A percentile compares a stretch with the other conserved stretches of the same genome.
These are phyloP conservation scores for Glareola pratincola DNA, from an alignment of 2,113 vertebrate genomes.

Conservation along the genomic window DNA sequence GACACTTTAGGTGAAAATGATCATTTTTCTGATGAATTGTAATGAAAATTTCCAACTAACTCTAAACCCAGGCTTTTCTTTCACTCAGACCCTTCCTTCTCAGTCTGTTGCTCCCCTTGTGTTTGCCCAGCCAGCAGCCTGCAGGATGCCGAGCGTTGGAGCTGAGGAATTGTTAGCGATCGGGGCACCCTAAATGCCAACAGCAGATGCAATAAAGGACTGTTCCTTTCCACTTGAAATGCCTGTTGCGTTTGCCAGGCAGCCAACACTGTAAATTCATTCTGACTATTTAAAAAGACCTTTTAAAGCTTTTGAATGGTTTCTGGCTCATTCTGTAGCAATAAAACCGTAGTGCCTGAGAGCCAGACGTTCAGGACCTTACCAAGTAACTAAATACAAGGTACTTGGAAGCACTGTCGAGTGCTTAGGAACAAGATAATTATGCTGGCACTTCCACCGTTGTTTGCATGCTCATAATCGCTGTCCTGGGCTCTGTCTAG, in stretches of 20 bases:
- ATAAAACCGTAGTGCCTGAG: constrained; percentile 40
- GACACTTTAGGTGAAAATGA: not conserved
- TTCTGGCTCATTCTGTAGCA: constrained; percentile 48
- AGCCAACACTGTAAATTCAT: constrained; percentile 55
- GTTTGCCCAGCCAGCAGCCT: not conserved
- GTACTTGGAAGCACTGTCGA: not conserved
- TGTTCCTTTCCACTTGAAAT: constrained; percentile 43
- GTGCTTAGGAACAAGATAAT: constrained; percentile 41
- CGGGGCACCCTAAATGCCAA: constrained; percentile 35
- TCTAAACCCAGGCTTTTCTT: not conserved
- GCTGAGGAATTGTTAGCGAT: not conserved
- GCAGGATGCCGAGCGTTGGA: not conserved
- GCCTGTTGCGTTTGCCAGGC: constrained; percentile 39
- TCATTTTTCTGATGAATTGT: not conserved
- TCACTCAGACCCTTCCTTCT: not conserved
- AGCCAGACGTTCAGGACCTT: constrained; percentile 30
- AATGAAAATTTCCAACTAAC: not conserved
- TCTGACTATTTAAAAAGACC: constrained; percentile 51
- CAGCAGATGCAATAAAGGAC: constrained; percentile 19
- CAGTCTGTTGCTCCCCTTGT: not conserved
- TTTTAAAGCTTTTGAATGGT: constrained; percentile 52
- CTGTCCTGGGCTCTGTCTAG: not conserved
- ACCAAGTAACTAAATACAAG: constrained; percentile 23
- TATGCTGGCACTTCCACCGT: not conserved
- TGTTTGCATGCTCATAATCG: not conserved